Evolutionary conservation across 1,140 invertebrate species (phyloP), one percentile per base, ranked within the genome.

Genomic region (Belonocnema kinseyi): DNA sequence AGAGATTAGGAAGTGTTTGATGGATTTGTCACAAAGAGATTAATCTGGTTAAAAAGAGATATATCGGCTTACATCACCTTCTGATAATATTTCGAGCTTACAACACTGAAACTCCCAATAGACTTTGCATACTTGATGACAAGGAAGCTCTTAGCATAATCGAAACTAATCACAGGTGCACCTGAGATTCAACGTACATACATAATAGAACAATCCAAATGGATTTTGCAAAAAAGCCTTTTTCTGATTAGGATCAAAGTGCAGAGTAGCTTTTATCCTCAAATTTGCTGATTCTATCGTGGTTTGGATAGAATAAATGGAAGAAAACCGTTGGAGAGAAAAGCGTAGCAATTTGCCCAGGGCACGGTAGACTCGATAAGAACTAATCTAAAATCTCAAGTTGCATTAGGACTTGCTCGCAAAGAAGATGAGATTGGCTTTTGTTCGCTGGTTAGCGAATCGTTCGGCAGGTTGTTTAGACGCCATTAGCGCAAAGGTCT

Each of bases 401-500:
- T 66, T 66, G 21, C 58, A 66, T 66, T 66, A 66, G 26, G 58
- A 40, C 58, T 40, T 33, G 4, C 58, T 66, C 4, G 26, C 21
- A 7, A 66, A 66, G 26, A 66, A 66, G 26, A 33, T 40, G 61
- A 40, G 61, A 66, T 66, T 66, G 26, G 61, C 61, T 66, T 66
- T 66, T 66, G 61, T 66, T 66, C 61, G 26, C 16, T 66, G 61
- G 61, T 19, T 54, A 17, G 53, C 61, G 77, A 80, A 54, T 77
- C 71, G 71, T 78, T 79, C 73, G 58, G 75, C 70, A 76, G 66
- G 79, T 73, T 83, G 85, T 85, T 88, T 82, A 78, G 80, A 83
- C 84, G 80, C 86, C 86, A 87, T 88, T 88, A 88, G 82, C 85
- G 73, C 78, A 80, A 79, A 73, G 54, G 80, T 82, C 81, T 73